A percentile compares a stretch with the other conserved stretches of the same genome.
These are phyloP conservation scores for Alaudala cheleensis DNA, from an alignment of 2,113 vertebrate genomes.

Conservation along the genomic window DNA sequence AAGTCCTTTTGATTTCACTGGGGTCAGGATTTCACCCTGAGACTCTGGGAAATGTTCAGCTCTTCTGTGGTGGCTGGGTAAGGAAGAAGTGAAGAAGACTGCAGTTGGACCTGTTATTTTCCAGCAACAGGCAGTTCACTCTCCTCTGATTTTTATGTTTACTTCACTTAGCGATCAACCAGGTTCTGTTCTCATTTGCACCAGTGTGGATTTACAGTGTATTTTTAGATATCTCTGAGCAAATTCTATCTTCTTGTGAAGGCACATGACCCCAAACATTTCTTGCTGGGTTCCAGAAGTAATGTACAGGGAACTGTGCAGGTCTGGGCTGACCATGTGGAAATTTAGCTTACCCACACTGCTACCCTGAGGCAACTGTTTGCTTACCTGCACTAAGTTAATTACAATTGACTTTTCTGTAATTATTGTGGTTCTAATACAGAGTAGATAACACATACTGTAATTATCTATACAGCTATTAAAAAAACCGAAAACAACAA, in stretches of 20 bases:
- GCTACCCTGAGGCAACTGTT: neutral
- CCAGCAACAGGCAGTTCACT: neutral
- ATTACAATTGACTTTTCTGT: neutral
- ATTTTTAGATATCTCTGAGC: slow-evolving; percentile 33
- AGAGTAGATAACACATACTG: neutral
- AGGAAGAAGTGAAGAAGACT: neutral
- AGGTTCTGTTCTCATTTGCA: neutral
- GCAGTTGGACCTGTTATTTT: neutral
- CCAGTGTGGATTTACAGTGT: neutral
- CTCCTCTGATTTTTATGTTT: neutral
- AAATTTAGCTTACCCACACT: neutral
- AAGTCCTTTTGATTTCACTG: slow-evolving; percentile 5
- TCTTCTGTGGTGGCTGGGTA: neutral
- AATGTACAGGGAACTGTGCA: neutral
- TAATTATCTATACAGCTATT: neutral
- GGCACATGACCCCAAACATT: neutral
- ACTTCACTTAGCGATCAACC: neutral
- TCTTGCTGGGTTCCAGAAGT: neutral
- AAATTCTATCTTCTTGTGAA: slow-evolving; percentile 35
- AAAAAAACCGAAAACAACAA: accelerated
- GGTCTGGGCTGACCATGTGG: neutral
- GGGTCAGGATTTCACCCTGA: neutral
- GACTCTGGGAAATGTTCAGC: neutral
- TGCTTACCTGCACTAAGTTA: slow-evolving; percentile 6
- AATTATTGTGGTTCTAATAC: neutral